Percentiles rank a stretch among this genome's conserved stretches.
Conservation (phyloP, 2,888 invertebrate species). For the Drosophila borborema region DNA sequence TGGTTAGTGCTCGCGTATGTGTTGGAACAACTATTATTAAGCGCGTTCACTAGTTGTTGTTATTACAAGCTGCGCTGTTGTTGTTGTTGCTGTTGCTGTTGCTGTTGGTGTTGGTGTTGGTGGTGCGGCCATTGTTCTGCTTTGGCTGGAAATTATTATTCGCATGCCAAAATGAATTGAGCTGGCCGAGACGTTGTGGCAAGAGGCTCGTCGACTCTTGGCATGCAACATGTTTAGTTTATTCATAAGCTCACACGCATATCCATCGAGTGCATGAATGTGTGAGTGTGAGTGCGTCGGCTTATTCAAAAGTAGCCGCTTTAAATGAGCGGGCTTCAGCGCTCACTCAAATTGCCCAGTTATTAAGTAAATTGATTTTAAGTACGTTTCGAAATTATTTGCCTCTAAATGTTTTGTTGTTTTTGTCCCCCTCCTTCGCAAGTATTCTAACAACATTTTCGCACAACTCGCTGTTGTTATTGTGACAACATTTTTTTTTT, state of each 20-base stretch:
- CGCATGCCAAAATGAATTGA: constrained; percentile 81
- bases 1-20: constrained; percentile 65
- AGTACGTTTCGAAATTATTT: constrained; percentile 83
- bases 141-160: constrained; percentile 77
- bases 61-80: constrained; percentile 21
- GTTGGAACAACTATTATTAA: constrained; percentile 82
- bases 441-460: constrained; percentile 27
- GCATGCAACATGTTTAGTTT: constrained; percentile 79
- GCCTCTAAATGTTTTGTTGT: constrained; percentile 77
- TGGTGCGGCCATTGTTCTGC: constrained; percentile 77
- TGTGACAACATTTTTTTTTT: constrained; percentile 13
- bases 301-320: constrained; percentile 64
- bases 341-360: constrained; percentile 84
- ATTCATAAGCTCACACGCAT: constrained; percentile 56
- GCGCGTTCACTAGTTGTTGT: constrained; percentile 46
- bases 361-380: constrained; percentile 86
- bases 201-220: constrained; percentile 56
- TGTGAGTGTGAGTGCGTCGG: constrained; percentile 55
- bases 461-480: constrained; percentile 30
- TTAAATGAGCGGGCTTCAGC: constrained; percentile 73
- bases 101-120: constrained; percentile 29
- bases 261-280: background rate
- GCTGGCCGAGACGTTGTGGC: constrained; percentile 49
- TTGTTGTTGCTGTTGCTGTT: constrained; percentile 26
- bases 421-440: constrained; percentile 2